These are phyloP conservation scores for Corella eumyota DNA, from an alignment of 23 tunicate species.

Conservation along the genomic window DNA sequence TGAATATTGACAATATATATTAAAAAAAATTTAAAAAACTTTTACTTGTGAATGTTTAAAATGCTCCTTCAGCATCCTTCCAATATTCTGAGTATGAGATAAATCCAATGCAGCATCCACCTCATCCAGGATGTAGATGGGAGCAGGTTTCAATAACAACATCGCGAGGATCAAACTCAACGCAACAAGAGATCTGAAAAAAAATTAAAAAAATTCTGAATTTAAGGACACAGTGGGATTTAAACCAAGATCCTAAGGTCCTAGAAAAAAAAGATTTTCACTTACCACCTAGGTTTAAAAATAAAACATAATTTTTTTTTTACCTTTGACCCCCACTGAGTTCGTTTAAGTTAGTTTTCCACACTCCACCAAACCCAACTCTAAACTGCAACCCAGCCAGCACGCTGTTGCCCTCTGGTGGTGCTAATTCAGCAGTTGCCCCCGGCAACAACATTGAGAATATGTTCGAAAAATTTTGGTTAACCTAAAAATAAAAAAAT, in stretches of 20 bases:
- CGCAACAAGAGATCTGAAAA: constrained; percentile 70
- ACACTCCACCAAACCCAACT: constrained; percentile 94
- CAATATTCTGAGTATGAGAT: constrained; percentile 95
- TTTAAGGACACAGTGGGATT: not conserved
- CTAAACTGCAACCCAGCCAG: constrained; percentile 87
- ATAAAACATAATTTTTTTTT: not conserved
- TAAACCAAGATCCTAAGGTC: not conserved
- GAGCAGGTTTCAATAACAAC: constrained; percentile 94
- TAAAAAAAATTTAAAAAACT: too few relatives aligned
- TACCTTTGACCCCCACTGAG: constrained; percentile 94
- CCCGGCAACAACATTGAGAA: constrained; percentile 90
- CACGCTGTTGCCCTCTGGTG: constrained; percentile 89
- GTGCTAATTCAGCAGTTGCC: constrained; percentile 93
- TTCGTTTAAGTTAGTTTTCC: constrained; percentile 92
- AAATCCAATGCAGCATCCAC: constrained; percentile 96
- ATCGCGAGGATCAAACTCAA: constrained; percentile 83
- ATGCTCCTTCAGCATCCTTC: constrained; percentile 87
- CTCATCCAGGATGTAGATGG: constrained; percentile 96
- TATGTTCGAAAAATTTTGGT: constrained; percentile 78
- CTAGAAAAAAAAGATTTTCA: not conserved
- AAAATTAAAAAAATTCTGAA: not conserved
- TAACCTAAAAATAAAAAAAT: too few relatives aligned
- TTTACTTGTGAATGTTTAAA: constrained; percentile 81
- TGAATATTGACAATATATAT: too few relatives aligned
- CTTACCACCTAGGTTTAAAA: not conserved